Evolutionary conservation across 2,888 invertebrate genomes (phyloP).

Genomic region (Synanthedon tipuliformis): DNA sequence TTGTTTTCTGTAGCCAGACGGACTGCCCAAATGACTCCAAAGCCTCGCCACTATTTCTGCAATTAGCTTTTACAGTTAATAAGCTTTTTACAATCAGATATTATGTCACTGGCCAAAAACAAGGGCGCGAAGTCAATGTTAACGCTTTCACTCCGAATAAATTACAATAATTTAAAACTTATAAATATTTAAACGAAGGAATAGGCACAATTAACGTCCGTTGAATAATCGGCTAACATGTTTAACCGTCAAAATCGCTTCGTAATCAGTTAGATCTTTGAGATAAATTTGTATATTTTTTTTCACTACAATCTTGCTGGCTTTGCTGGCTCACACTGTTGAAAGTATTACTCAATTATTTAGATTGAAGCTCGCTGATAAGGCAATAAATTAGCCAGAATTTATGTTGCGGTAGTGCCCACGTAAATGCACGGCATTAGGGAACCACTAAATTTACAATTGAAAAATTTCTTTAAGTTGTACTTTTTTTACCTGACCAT

Average conservation of each 20-base stretch:
- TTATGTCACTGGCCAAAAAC: neutral
- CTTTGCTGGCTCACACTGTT: constrained; percentile 16
- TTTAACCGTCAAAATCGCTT: neutral
- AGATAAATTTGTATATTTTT: constrained; percentile 24
- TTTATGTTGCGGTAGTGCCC: neutral
- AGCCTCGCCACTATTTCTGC: too few species aligned
- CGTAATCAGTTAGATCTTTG: constrained; percentile 28
- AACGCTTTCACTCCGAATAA: constrained; percentile 57
- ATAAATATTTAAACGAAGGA: constrained; percentile 34
- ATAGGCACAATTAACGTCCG: constrained; percentile 8
- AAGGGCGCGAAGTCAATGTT: constrained; percentile 20
- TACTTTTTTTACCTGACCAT: too few species aligned
- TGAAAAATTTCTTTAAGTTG: too few species aligned
- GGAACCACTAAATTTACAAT: too few species aligned
- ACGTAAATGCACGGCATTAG: neutral
- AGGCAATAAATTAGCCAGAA: neutral
- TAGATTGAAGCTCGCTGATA: constrained; percentile 8
- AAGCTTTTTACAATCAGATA: too few species aligned
- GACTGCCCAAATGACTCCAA: too few species aligned
- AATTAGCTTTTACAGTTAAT: too few species aligned
- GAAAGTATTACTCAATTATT: constrained; percentile 23
- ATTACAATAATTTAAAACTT: constrained; percentile 37
- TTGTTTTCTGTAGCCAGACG: neutral
- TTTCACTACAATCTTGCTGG: constrained; percentile 19
- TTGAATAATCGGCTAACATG: neutral